phyloP scores from a whole-genome alignment of 2,888 invertebrate species.

The Strigamia maritima region DNA sequence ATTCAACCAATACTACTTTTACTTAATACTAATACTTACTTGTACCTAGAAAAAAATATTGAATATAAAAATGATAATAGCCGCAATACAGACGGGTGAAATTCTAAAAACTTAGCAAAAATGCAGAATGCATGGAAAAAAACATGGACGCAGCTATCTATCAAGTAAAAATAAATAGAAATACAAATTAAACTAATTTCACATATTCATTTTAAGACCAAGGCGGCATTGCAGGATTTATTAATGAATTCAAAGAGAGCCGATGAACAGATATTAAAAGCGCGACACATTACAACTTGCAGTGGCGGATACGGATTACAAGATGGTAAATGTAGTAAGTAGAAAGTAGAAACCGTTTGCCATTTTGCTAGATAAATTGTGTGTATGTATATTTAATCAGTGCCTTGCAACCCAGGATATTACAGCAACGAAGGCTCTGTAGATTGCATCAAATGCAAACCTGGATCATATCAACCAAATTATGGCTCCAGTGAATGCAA shows the following conservation, averaged over 20 bases:
- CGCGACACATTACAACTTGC: not conserved
- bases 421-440: not conserved
- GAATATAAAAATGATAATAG: not conserved
- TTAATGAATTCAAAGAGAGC: not conserved
- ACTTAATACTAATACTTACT: too few relatives aligned
- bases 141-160: not conserved
- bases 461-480: not conserved
- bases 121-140: not conserved
- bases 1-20: too few relatives aligned
- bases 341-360: not conserved
- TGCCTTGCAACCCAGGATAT: constrained; percentile 30
- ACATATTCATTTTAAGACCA: not conserved
- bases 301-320: not conserved
- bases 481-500: not conserved
- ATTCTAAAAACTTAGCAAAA: not conserved
- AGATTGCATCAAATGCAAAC: constrained; percentile 18
- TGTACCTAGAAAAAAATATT: not conserved
- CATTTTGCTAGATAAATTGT: not conserved
- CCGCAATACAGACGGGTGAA: not conserved
- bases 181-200: too few relatives aligned
- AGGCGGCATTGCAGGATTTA: not conserved
- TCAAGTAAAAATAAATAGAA: not conserved
- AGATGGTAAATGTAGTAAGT: not conserved
- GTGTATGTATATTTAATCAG: not conserved
- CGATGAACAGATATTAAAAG: not conserved